Evolutionary conservation across 2,888 invertebrate genomes (phyloP).

Genomic region (Drosophila neotestacea): DNA sequence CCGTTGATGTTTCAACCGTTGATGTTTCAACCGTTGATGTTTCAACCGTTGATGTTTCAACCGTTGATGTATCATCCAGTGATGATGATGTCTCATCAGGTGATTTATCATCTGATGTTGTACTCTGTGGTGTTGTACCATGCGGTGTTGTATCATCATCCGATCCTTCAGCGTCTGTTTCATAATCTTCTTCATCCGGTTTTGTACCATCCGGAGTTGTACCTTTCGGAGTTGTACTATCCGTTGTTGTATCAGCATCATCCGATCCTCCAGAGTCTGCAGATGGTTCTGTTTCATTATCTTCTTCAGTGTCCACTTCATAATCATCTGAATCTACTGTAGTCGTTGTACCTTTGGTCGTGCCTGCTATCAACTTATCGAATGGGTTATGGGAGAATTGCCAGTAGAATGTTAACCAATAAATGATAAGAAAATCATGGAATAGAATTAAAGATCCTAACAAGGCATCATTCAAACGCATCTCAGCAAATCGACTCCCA

Average conservation of each 20-base stretch:
- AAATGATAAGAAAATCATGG: conserved; percentile 68
- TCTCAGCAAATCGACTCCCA: conserved; percentile 63
- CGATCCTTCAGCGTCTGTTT: too few relatives aligned
- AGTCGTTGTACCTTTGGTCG: neutral
- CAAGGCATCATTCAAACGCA: conserved; percentile 53
- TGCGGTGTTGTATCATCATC: too few relatives aligned
- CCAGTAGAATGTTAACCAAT: conserved; percentile 67
- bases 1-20: too few relatives aligned
- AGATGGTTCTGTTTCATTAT: neutral
- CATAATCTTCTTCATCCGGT: too few relatives aligned
- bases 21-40: too few relatives aligned
- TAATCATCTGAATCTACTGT: neutral
- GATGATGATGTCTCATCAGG: too few relatives aligned
- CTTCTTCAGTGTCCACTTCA: neutral
- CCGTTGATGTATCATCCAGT: too few relatives aligned
- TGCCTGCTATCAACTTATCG: neutral
- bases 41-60: too few relatives aligned
- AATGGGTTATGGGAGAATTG: conserved; percentile 39
- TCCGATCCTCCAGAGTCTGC: neutral
- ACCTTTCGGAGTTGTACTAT: neutral
- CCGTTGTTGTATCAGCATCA: neutral
- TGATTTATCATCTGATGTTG: too few relatives aligned
- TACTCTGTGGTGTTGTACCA: too few relatives aligned
- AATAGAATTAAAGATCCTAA: conserved; percentile 61
- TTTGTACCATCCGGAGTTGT: neutral